phyloP scores from a whole-genome alignment of 2,113 vertebrate species.

The Orientallactaga bullata region DNA sequence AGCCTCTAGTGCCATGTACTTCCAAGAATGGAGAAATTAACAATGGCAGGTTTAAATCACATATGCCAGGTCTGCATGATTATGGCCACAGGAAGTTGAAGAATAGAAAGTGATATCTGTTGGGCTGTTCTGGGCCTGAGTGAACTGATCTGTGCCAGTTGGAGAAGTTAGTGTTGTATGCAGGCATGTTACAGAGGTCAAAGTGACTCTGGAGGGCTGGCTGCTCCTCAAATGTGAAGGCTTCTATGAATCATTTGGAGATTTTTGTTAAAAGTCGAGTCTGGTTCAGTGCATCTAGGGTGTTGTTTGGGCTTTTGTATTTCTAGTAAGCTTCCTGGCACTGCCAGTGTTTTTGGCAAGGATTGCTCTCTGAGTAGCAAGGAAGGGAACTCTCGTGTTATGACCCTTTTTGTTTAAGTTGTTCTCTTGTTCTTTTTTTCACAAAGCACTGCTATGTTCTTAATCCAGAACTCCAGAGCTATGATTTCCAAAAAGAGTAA shows the following conservation, averaged over 20 bases:
- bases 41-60: not conserved
- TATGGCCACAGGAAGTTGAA: not conserved
- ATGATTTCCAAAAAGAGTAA: not conserved
- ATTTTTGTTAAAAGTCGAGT: not conserved
- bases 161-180: not conserved
- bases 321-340: not conserved
- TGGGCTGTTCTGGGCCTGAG: not conserved
- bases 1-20: not conserved
- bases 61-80: not conserved
- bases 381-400: not conserved
- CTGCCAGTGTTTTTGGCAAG: not conserved
- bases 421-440: not conserved
- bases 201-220: not conserved
- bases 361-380: not conserved
- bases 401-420: not conserved
- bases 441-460: not conserved
- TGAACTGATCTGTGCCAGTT: not conserved
- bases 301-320: not conserved
- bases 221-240: not conserved
- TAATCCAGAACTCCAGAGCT: not conserved
- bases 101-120: not conserved
- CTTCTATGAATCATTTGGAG: not conserved
- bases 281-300: not conserved
- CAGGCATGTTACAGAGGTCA: not conserved
- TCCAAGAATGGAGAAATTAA: not conserved